These are phyloP conservation scores for Allophyes oxyacanthae DNA, from an alignment of 2,888 invertebrate genomes.

Conservation along the genomic window DNA sequence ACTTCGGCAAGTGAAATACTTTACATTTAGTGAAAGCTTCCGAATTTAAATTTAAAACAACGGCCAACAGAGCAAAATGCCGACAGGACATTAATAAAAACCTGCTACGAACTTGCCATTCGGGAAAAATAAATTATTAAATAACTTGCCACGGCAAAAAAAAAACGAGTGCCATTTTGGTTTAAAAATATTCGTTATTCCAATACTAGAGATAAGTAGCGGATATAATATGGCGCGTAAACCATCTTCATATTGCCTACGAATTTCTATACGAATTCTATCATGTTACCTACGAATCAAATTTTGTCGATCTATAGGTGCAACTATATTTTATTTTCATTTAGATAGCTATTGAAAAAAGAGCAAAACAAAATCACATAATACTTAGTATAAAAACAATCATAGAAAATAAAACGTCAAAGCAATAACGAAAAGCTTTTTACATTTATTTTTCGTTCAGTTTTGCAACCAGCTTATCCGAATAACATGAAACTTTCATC, in stretches of 20 bases:
- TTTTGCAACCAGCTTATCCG: constrained; percentile 12
- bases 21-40: constrained; percentile 36
- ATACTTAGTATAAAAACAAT: background rate
- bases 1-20: constrained; percentile 23
- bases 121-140: constrained; percentile 46
- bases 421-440: constrained; percentile 21
- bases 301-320: too few species aligned
- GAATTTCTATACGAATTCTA: too few species aligned
- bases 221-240: too few species aligned
- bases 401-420: constrained; percentile 1
- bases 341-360: too few species aligned
- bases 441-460: constrained; percentile 3
- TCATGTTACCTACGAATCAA: too few species aligned
- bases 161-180: constrained; percentile 17
- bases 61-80: constrained; percentile 44
- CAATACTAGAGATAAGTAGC: too few species aligned
- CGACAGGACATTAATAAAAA: constrained; percentile 49
- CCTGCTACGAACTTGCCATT: constrained; percentile 34
- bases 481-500: constrained; percentile 28
- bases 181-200: background rate
- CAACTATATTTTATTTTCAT: too few species aligned
- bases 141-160: constrained; percentile 30
- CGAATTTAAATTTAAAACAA: constrained; percentile 40
- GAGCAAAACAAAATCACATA: background rate
- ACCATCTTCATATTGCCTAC: too few species aligned